Conservation (phyloP, 1,140 invertebrate species). For the Danaus melanippus region DNA sequence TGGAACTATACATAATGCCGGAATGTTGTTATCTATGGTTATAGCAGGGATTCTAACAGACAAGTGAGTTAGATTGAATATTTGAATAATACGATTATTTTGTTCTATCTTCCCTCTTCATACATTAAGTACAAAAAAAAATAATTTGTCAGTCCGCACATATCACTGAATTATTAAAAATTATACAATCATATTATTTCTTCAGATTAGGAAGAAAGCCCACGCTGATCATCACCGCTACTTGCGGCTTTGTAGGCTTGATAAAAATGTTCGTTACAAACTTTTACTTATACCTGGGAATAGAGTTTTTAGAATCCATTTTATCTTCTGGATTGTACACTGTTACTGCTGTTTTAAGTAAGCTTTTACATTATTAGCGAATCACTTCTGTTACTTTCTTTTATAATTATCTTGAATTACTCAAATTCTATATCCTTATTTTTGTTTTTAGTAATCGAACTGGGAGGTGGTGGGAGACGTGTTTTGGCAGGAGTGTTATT, state of each 20-base stretch:
- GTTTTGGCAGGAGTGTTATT: slow-evolving; percentile 48
- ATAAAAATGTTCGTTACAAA: slow-evolving; percentile 46
- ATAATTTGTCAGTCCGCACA: too few relatives aligned
- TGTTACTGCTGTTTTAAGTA: slow-evolving; percentile 49
- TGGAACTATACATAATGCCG: slow-evolving; percentile 49
- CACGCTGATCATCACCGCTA: slow-evolving; percentile 42
- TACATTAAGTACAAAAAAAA: too few relatives aligned
- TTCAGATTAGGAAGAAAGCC: slow-evolving; percentile 55
- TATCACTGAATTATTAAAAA: neutral
- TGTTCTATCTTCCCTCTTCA: too few relatives aligned
- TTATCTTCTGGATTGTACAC: slow-evolving; percentile 49
- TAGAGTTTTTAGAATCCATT: slow-evolving; percentile 52
- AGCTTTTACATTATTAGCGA: slow-evolving; percentile 13
- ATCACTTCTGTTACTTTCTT: too few relatives aligned
- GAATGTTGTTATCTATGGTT: slow-evolving; percentile 55
- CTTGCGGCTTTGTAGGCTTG: slow-evolving; percentile 41
- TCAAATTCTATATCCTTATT: neutral
- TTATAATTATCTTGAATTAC: too few relatives aligned
- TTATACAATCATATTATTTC: slow-evolving; percentile 9
- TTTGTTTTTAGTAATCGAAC: slow-evolving; percentile 45
- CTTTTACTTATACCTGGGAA: slow-evolving; percentile 38
- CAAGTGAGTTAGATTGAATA: slow-evolving; percentile 32
- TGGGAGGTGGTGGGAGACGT: slow-evolving; percentile 42
- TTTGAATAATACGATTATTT: neutral
- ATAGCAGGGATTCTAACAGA: slow-evolving; percentile 49